phyloP scores from a whole-genome alignment of 2,888 invertebrate genomes.

The Parnassius smintheus region DNA sequence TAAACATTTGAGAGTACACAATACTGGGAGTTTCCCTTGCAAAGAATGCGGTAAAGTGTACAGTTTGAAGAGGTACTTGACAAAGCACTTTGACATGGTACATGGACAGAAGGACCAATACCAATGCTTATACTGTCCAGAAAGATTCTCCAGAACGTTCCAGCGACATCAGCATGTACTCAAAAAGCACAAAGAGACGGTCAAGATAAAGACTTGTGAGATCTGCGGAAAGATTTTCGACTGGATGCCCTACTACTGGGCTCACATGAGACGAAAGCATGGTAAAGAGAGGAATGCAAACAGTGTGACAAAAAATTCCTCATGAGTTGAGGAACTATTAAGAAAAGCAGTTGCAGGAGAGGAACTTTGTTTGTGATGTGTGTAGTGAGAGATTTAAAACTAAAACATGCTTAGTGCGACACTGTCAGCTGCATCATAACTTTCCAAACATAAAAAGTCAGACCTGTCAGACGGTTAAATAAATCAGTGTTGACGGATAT shows the following conservation, averaged over 20 bases:
- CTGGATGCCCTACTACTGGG: slow-evolving; percentile 61
- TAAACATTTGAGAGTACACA: slow-evolving; percentile 65
- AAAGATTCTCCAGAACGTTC: slow-evolving; percentile 41
- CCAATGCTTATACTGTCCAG: slow-evolving; percentile 51
- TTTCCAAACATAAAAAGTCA: not conserved
- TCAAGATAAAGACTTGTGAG: slow-evolving; percentile 50
- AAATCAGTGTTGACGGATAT: not conserved
- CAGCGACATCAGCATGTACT: slow-evolving; percentile 47
- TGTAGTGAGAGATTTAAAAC: slow-evolving; percentile 45
- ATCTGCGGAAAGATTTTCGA: slow-evolving; percentile 62
- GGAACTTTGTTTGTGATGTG: slow-evolving; percentile 37
- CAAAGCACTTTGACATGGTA: slow-evolving; percentile 47
- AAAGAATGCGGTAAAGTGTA: slow-evolving; percentile 69
- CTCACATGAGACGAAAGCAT: slow-evolving; percentile 61
- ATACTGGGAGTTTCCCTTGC: slow-evolving; percentile 61
- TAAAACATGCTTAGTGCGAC: slow-evolving; percentile 37
- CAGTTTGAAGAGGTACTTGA: slow-evolving; percentile 47
- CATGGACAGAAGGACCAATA: slow-evolving; percentile 42
- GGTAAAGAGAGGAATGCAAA: slow-evolving; percentile 47
- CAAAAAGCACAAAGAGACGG: slow-evolving; percentile 45
- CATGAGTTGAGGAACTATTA: slow-evolving; percentile 41
- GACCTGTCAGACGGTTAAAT: not conserved
- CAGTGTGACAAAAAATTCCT: slow-evolving; percentile 36
- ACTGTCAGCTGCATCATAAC: slow-evolving; percentile 36
- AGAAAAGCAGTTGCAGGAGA: slow-evolving; percentile 35